Conservation (phyloP, 2,888 invertebrate species). For the Halictus ligatus region DNA sequence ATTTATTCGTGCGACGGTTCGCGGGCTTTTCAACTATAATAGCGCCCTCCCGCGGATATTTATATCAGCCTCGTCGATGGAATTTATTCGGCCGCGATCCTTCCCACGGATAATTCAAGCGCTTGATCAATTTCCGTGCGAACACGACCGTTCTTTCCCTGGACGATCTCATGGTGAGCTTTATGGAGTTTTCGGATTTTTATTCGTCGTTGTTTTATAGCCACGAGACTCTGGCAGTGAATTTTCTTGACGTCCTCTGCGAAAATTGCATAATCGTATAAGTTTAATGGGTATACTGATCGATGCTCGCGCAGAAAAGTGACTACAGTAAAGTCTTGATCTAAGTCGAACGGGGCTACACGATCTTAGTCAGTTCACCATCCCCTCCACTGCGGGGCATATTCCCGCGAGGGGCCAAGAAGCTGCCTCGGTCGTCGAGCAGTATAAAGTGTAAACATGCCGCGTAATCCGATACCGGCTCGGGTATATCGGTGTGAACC, state of each 20-base stretch:
- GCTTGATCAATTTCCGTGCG: not conserved
- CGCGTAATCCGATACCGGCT: too few relatives aligned
- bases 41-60: not conserved
- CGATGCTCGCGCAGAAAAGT: not conserved
- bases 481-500: too few relatives aligned
- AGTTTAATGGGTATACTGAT: not conserved
- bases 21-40: constrained; percentile 14
- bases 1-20: constrained; percentile 11
- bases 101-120: not conserved
- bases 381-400: too few relatives aligned
- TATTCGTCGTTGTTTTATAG: constrained; percentile 17
- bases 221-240: constrained; percentile 19
- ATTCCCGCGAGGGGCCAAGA: too few relatives aligned
- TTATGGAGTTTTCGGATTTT: not conserved
- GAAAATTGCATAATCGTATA: not conserved
- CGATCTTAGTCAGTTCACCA: too few relatives aligned
- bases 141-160: not conserved
- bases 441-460: too few relatives aligned
- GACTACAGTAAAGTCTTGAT: too few relatives aligned
- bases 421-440: too few relatives aligned
- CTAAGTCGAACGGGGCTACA: too few relatives aligned
- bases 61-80: not conserved
- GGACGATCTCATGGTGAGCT: too few relatives aligned
- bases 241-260: constrained; percentile 28
- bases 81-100: not conserved